A percentile compares a stretch with the other conserved stretches of the same genome.
Evolutionary conservation across 92 coral and sea anemone genomes (phyloP).

Genomic region (Parazoanthus atlanticus): DNA sequence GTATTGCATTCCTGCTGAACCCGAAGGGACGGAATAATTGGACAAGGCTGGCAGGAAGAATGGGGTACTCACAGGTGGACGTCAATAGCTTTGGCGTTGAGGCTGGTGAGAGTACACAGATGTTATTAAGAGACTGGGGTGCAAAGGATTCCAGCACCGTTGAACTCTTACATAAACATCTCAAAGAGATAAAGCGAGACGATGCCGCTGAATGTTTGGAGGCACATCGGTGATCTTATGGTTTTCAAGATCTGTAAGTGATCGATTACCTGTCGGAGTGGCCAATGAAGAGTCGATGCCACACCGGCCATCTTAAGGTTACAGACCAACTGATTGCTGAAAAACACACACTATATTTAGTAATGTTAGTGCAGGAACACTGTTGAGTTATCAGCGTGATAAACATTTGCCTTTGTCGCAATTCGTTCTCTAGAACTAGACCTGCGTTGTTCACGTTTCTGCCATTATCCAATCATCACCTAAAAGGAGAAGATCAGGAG

Average conservation of each 20-base stretch:
- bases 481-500: too few relatives aligned
- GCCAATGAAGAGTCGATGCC: not conserved
- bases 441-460: too few relatives aligned
- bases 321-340: not conserved
- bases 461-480: too few relatives aligned
- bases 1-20: not conserved
- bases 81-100: not conserved
- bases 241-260: not conserved
- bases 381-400: too few relatives aligned
- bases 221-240: not conserved
- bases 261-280: not conserved
- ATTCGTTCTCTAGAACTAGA: too few relatives aligned
- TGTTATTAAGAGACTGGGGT: not conserved
- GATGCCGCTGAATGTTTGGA: conserved; percentile 27
- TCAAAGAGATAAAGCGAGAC: not conserved
- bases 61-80: not conserved
- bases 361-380: too few relatives aligned
- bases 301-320: not conserved
- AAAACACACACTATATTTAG: not conserved
- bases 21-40: not conserved
- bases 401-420: too few relatives aligned
- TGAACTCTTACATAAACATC: not conserved
- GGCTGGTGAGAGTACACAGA: not conserved
- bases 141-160: conserved; percentile 24
- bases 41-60: conserved; percentile 11